phyloP scores from a whole-genome alignment of 2,113 vertebrate genomes.

The Heliornis fulica region DNA sequence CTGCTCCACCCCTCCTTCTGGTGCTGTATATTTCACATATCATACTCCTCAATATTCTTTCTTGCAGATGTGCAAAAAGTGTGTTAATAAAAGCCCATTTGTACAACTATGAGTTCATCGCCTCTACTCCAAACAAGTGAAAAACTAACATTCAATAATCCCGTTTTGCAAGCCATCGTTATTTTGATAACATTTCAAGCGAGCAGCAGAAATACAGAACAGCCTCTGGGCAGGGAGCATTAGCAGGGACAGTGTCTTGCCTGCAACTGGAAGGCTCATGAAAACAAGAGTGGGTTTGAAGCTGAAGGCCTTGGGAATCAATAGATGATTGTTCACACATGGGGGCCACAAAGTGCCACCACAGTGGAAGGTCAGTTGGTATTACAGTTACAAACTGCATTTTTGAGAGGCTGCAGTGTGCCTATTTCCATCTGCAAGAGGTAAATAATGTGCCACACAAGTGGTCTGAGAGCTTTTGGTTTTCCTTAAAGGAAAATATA shows the following conservation, averaged over 20 bases:
- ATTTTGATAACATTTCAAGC: constrained; percentile 46
- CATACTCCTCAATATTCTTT: constrained; percentile 12
- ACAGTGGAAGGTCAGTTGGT: not conserved
- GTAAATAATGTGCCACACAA: not conserved
- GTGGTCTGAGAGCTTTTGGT: not conserved
- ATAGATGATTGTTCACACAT: constrained; percentile 51
- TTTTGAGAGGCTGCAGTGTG: not conserved
- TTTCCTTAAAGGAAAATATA: constrained; percentile 53
- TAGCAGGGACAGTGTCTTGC: not conserved
- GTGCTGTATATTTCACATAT: not conserved
- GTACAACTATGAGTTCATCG: not conserved
- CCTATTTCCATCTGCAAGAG: constrained; percentile 6
- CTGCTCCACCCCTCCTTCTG: not conserved
- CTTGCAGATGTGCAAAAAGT: constrained; percentile 5
- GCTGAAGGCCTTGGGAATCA: constrained; percentile 22
- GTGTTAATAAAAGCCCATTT: constrained; percentile 23
- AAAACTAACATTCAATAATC: constrained; percentile 53
- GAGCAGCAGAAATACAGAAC: not conserved
- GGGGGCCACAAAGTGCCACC: not conserved
- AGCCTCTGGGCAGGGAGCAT: not conserved
- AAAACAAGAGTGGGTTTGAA: constrained; percentile 33
- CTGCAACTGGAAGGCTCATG: not conserved
- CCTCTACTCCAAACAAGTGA: not conserved
- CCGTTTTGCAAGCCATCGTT: constrained; percentile 2
- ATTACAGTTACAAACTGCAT: not conserved